These are phyloP conservation scores for Mormyrops attenuatus DNA, from an alignment of 2,797 vertebrate genomes.

Conservation along the genomic window DNA sequence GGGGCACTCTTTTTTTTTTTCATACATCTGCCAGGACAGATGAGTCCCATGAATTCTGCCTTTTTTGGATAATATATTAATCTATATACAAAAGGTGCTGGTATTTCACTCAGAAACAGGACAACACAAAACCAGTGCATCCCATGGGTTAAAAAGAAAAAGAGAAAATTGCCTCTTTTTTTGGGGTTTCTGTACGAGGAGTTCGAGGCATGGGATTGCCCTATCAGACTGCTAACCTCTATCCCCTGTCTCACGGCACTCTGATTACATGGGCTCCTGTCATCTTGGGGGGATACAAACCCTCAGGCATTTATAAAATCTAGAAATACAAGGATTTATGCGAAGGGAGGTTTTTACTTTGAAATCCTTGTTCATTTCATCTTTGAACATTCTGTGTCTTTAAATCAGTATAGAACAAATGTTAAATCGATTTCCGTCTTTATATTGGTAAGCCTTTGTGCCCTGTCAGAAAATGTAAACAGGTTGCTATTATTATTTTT, in stretches of 20 bases:
- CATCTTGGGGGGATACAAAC: not conserved
- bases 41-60: not conserved
- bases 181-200: not conserved
- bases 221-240: not conserved
- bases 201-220: not conserved
- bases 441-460: not conserved
- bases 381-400: not conserved
- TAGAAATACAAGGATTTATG: not conserved
- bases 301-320: not conserved
- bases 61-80: conserved; percentile 16
- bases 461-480: not conserved
- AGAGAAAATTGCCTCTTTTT: not conserved
- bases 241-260: not conserved
- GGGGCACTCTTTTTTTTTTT: not conserved
- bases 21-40: conserved; percentile 12
- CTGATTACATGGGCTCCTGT: not conserved
- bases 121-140: not conserved
- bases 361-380: not conserved
- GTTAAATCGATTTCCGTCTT: not conserved
- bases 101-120: conserved; percentile 20
- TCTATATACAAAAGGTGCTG: conserved; percentile 27
- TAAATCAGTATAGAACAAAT: not conserved
- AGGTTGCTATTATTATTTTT: not conserved
- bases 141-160: not conserved
- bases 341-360: not conserved